phyloP scores from a whole-genome alignment of 2,797 vertebrate genomes.

The Mus minutoides region DNA sequence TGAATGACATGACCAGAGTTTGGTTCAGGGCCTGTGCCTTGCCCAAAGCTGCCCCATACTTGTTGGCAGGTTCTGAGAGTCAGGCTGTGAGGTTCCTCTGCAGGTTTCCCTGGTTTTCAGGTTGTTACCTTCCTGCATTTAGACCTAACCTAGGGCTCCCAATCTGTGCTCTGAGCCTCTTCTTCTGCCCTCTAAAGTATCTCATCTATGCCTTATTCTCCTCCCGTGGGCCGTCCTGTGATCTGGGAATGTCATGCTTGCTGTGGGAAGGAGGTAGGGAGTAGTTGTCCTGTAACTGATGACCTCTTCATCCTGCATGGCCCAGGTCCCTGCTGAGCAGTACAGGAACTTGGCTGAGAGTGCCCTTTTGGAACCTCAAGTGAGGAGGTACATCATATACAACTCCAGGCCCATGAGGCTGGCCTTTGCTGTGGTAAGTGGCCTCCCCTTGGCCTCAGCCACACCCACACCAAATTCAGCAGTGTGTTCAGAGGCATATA shows the following conservation, averaged over 20 bases:
- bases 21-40: neutral
- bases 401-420: slow-evolving; percentile 87
- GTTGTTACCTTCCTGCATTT: neutral
- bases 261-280: neutral
- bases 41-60: neutral
- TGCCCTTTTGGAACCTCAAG: slow-evolving; percentile 84
- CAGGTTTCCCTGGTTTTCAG: neutral
- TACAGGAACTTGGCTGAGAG: slow-evolving; percentile 85
- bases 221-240: neutral
- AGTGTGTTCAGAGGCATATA: neutral
- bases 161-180: neutral
- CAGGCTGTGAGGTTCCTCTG: neutral
- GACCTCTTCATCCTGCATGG: neutral
- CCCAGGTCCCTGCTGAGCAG: slow-evolving; percentile 80
- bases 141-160: neutral
- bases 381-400: slow-evolving; percentile 87
- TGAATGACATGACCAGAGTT: neutral
- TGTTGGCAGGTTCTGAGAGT: neutral
- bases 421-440: slow-evolving; percentile 86
- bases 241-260: neutral
- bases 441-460: neutral
- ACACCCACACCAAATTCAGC: accelerated
- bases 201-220: neutral
- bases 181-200: neutral
- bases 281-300: neutral